A percentile compares a stretch with the other conserved stretches of the same genome.
Evolutionary conservation across 2,113 vertebrate species (phyloP).

Genomic region (Abramis brama): DNA sequence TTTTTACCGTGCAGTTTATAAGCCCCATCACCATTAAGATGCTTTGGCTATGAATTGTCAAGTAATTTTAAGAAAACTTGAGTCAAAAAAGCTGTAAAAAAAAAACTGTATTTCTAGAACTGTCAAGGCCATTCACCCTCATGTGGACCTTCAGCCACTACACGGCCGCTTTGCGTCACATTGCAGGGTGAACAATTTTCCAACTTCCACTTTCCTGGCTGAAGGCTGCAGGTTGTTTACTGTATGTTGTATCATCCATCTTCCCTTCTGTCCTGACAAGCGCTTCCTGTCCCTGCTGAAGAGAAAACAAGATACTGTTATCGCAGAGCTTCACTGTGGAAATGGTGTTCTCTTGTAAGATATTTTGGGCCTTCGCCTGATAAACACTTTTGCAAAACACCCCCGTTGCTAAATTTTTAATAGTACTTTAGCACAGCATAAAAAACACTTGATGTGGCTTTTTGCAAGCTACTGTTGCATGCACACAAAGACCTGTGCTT

Average conservation of each 20-base stretch:
- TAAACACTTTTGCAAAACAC: constrained; percentile 15
- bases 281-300: constrained; percentile 5
- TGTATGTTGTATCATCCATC: constrained; percentile 33
- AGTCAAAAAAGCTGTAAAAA: neutral
- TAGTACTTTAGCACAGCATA: constrained; percentile 9
- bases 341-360: neutral
- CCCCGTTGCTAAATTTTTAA: neutral
- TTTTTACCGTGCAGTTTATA: neutral
- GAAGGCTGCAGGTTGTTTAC: constrained; percentile 34
- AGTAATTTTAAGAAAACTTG: neutral
- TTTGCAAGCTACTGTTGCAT: neutral
- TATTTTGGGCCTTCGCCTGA: constrained; percentile 1
- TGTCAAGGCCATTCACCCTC: neutral
- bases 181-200: neutral
- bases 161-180: neutral
- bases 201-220: constrained; percentile 1
- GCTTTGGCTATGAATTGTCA: neutral
- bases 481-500: constrained; percentile 6
- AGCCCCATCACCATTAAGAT: neutral
- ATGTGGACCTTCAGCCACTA: neutral
- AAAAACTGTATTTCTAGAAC: neutral
- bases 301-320: constrained; percentile 25
- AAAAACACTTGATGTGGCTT: neutral
- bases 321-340: neutral
- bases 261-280: constrained; percentile 23